A percentile compares a stretch with the other conserved stretches of the same genome.
Evolutionary conservation across 2,113 vertebrate species (phyloP).

Genomic region (Cottus gobio): DNA sequence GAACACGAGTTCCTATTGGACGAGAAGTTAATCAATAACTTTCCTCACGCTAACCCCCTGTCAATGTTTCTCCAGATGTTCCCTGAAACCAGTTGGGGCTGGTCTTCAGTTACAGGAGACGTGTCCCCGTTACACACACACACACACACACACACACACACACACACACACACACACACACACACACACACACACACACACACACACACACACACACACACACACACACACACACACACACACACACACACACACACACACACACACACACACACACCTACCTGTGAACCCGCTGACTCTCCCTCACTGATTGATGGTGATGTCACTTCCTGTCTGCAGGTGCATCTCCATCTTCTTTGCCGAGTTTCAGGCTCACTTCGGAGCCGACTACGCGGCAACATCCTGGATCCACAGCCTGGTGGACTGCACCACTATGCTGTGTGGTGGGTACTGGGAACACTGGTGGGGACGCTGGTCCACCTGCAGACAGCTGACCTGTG

Average conservation of each 20-base stretch:
- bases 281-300: not conserved
- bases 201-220: not conserved
- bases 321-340: slow-evolving; percentile 73
- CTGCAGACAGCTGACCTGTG: not conserved
- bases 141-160: not conserved
- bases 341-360: slow-evolving; percentile 97
- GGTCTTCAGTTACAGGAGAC: not conserved
- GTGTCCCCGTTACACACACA: too few relatives aligned
- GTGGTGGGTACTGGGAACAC: not conserved
- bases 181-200: not conserved
- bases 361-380: slow-evolving; percentile 94
- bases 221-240: not conserved
- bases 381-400: slow-evolving; percentile 90
- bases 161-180: not conserved
- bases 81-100: not conserved
- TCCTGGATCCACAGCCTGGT: slow-evolving; percentile 97
- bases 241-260: not conserved
- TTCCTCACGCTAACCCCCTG: too few relatives aligned
- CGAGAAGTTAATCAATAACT: too few relatives aligned
- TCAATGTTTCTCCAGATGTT: not conserved
- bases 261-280: not conserved
- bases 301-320: not conserved
- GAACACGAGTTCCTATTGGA: too few relatives aligned
- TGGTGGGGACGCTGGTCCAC: not conserved
- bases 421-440: slow-evolving; percentile 92